Conservation (phyloP, 2,113 vertebrate species). For the Thryonomys swinderianus region DNA sequence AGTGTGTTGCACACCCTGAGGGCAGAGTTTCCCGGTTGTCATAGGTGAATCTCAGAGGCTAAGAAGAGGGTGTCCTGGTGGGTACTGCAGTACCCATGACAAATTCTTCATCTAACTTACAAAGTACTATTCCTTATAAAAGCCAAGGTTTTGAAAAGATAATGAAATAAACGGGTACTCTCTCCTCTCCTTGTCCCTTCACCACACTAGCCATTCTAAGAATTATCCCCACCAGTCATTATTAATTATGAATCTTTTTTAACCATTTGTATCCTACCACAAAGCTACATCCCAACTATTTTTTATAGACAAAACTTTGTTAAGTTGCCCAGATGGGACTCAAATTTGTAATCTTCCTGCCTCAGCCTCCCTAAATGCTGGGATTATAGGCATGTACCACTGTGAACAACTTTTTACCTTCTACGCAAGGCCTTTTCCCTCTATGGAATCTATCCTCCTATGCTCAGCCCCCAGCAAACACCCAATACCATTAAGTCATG, state of each 20-base stretch:
- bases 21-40: neutral
- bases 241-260: neutral
- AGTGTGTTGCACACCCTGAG: neutral
- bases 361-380: neutral
- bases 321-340: neutral
- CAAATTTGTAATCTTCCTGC: neutral
- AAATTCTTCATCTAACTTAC: neutral
- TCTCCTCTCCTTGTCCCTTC: neutral
- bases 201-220: neutral
- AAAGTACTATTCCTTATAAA: neutral
- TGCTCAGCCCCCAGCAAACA: neutral
- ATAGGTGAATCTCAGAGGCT: neutral
- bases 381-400: neutral
- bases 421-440: neutral
- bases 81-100: neutral
- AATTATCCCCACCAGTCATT: neutral
- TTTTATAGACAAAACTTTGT: neutral
- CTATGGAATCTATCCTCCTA: neutral
- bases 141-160: neutral
- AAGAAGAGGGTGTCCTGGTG: neutral
- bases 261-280: neutral
- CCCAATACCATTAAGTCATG: neutral
- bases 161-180: neutral
- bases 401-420: neutral
- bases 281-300: neutral